Evolutionary conservation across 2,888 invertebrate species (phyloP), one percentile per base, ranked within the genome.

Genomic region (Drosophila engyochracea): DNA sequence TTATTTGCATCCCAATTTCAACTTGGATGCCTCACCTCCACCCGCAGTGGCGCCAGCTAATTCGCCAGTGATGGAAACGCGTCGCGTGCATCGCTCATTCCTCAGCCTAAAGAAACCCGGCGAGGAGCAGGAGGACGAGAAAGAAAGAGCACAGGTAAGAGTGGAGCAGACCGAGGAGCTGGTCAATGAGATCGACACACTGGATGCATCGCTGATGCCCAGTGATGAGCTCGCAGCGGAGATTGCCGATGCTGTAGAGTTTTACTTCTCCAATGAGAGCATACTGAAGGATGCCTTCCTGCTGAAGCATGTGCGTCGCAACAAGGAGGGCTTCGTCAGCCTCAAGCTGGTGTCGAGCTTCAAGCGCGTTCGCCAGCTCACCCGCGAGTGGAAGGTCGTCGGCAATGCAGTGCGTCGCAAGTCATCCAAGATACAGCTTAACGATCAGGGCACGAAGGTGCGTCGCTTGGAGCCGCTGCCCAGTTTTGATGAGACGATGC

Each of bases 241-340:
- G 87, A 97, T 98, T 84, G 96, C 97, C 59, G 95, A 96, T 55
- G 98, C 98, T 92, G 98, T 99, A 31, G 99, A 99, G 94, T 98
- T 97, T 92, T 99, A 99, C 94, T 99, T 99, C 94, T 98, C 98
- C 74, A 98, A 99, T 92, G 97, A 97, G 60, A 98, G 98, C 93
- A 97, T 99, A 82, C 96, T 98, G 5, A 98, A 98, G 93, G 99
- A 99, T 92, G 98, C 98, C 19, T 99, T 99, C 93, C 94, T 99
- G 54, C 94, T 99, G 76, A 99, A 99, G 93, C 99, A 99, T 92
- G 98, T 99, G 30, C 96, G 97, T 67, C 95, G 98, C 63, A 98
- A 99, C 93, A 98, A 98, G 93, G 98, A 98, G 93, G 99, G 99
- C 28, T 99, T 97, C 94, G 98, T 99, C 22, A 98, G 98, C 63